Evolutionary conservation across 2,888 invertebrate species (phyloP).

Genomic region (Tillus elongatus): DNA sequence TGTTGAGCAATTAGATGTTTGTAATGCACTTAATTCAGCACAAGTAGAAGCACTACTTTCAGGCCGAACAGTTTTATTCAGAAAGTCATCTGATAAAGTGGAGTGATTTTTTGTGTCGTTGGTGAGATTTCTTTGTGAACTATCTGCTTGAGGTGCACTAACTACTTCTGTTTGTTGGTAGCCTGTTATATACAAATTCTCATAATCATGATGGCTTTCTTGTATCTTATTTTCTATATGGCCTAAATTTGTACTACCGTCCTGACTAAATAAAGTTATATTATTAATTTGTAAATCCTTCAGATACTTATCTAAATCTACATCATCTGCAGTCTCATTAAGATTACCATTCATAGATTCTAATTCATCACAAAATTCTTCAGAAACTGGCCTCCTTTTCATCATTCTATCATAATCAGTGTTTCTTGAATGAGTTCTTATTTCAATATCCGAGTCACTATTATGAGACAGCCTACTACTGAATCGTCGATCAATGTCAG

Average conservation of each 20-base stretch:
- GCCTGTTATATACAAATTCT: constrained; percentile 31
- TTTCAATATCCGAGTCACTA: constrained; percentile 41
- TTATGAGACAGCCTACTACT: constrained; percentile 33
- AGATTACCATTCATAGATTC: constrained; percentile 50
- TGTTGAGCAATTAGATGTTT: constrained; percentile 31
- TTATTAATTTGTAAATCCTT: constrained; percentile 53
- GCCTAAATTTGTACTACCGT: constrained; percentile 9
- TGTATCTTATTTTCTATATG: constrained; percentile 3
- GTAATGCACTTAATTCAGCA: constrained; percentile 32
- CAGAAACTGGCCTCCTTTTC: constrained; percentile 65
- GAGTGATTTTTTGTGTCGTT: neutral
- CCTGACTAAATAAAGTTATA: constrained; percentile 25
- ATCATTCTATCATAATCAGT: constrained; percentile 34
- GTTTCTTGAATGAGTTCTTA: constrained; percentile 28
- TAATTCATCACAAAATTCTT: constrained; percentile 60
- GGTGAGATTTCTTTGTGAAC: no score
- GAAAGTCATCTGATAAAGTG: neutral
- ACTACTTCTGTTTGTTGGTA: no score
- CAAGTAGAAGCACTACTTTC: constrained; percentile 33
- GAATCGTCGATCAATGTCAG: constrained; percentile 22
- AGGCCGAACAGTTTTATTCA: constrained; percentile 22
- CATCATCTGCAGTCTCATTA: constrained; percentile 46
- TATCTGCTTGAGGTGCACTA: no score
- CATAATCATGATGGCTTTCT: constrained; percentile 31
- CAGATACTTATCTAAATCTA: constrained; percentile 61